These are phyloP conservation scores for Nemurella pictetii DNA, from an alignment of 2,888 invertebrate species.

Conservation along the genomic window DNA sequence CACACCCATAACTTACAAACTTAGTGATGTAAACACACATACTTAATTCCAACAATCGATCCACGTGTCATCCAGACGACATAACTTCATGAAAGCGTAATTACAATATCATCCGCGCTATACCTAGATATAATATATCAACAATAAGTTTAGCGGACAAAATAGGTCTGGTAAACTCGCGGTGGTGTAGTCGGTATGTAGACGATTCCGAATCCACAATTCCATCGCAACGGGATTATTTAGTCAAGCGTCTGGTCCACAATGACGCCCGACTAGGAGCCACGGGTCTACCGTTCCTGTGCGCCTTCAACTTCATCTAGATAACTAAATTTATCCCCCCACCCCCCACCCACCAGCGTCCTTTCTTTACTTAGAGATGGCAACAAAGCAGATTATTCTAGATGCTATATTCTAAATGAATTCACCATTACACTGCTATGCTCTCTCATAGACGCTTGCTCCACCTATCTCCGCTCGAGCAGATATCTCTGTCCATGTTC, in stretches of 20 bases:
- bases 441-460: neutral
- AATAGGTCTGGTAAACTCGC: neutral
- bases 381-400: neutral
- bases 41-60: too few relatives aligned
- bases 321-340: neutral
- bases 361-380: neutral
- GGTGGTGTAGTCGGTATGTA: neutral
- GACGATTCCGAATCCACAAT: neutral
- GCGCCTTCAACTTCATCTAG: neutral
- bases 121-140: too few relatives aligned
- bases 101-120: neutral
- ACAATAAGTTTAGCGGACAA: neutral
- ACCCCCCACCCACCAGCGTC: too few relatives aligned
- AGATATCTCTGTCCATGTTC: neutral
- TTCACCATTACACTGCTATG: neutral
- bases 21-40: too few relatives aligned
- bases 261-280: neutral
- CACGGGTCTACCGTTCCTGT: neutral
- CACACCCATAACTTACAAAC: too few relatives aligned
- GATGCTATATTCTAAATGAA: neutral
- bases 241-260: neutral
- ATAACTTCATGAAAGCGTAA: neutral
- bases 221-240: neutral
- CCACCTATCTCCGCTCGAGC: neutral
- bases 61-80: too few relatives aligned